A percentile compares a stretch with the other conserved stretches of the same genome.
Conservation (phyloP, 2,113 vertebrate species). For the Neoarius graeffei region DNA sequence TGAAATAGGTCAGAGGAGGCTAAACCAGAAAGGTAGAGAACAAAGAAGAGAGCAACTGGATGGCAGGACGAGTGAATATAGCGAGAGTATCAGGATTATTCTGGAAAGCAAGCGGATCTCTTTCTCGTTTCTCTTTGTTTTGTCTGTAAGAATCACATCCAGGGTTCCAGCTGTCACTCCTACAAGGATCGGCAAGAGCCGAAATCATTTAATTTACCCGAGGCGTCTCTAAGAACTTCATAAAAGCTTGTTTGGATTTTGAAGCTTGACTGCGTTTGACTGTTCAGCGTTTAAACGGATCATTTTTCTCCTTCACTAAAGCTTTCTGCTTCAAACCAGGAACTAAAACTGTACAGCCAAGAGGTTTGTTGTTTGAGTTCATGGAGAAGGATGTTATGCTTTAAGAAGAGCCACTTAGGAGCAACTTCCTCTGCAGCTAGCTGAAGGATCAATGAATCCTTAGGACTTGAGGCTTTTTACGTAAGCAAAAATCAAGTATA, state of each 20-base stretch:
- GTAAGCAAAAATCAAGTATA: neutral
- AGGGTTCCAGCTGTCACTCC: neutral
- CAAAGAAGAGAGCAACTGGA: constrained; percentile 17
- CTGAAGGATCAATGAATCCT: neutral
- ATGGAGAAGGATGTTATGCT: constrained; percentile 33
- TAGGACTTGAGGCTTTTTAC: neutral
- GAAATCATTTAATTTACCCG: neutral
- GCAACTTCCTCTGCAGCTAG: too few relatives aligned
- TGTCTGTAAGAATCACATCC: neutral
- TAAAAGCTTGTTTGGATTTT: constrained; percentile 12
- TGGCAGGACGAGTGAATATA: constrained; percentile 7
- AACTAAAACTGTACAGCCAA: neutral
- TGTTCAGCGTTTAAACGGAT: neutral
- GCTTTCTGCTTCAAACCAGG: constrained; percentile 27
- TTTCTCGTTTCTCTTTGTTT: neutral
- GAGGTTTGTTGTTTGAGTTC: constrained; percentile 43
- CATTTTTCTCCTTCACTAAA: constrained; percentile 23
- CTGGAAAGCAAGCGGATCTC: neutral
- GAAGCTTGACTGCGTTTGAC: constrained; percentile 33
- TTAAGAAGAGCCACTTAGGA: constrained; percentile 32
- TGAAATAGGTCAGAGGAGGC: constrained; percentile 73
- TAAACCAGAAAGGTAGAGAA: constrained; percentile 47
- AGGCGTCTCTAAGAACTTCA: neutral
- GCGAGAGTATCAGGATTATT: constrained; percentile 9
- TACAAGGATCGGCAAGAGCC: neutral